These are phyloP conservation scores for Amblyopsis hoosieri DNA, from an alignment of 2,797 vertebrate species.

Conservation along the genomic window DNA sequence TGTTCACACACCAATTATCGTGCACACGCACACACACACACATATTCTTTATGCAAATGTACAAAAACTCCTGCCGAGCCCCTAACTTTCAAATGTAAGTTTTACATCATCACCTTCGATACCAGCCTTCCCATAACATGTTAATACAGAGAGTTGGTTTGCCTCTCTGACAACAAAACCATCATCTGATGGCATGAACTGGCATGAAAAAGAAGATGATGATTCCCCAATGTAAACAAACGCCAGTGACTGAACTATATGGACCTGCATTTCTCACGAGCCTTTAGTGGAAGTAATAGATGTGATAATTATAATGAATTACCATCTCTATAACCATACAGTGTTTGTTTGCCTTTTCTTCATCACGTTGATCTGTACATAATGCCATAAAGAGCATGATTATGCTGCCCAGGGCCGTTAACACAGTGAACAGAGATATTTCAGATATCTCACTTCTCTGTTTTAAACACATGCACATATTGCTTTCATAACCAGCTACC, in stretches of 20 bases:
- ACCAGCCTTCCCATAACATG: no score
- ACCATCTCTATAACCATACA: conserved; percentile 29
- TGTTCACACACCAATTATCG: background rate
- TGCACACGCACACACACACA: conserved; percentile 7
- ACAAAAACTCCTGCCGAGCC: background rate
- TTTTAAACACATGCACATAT: background rate
- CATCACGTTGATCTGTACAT: conserved; percentile 44
- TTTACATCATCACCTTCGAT: background rate
- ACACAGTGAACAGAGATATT: conserved; percentile 29
- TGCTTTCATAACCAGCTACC: background rate
- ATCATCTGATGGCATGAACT: background rate
- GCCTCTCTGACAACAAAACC: no score
- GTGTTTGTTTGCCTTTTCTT: conserved; percentile 35
- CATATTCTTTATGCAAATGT: conserved; percentile 1
- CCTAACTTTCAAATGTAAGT: background rate
- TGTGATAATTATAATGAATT: conserved; percentile 33
- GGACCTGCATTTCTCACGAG: conserved; percentile 11
- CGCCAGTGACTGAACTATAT: conserved; percentile 1
- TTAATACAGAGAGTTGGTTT: no score
- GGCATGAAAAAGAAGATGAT: background rate
- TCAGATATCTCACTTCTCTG: conserved; percentile 8
- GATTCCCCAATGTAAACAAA: background rate
- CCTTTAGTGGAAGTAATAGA: conserved; percentile 21
- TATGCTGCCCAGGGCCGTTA: conserved; percentile 31
- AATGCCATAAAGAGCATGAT: conserved; percentile 55